Evolutionary conservation across 2,113 vertebrate species (phyloP), one percentile per base, ranked within the genome.

Genomic region (Clarias magur): DNA sequence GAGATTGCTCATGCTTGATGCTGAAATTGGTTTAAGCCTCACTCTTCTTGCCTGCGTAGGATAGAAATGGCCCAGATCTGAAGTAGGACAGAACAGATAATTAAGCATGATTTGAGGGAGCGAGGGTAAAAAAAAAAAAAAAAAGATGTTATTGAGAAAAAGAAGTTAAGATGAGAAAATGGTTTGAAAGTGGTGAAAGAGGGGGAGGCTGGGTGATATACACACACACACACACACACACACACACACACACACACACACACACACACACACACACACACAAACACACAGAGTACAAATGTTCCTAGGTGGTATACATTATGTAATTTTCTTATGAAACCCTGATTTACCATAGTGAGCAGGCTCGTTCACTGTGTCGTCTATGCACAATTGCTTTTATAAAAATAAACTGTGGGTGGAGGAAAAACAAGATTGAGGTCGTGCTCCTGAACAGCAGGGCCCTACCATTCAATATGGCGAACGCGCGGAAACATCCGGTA

Each of bases 141-240:
- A 57, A 30, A 48, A 8, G 0, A 13, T 11, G 57, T 86, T 67
- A 30, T 42, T 27, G 60, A 63, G 48, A 38, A 13, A 38, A 84
- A 25, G 53, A 87, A 81, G 54, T 19, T 84, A 15, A 10, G 82
- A 34, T 19, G 56, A 67, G 23, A 70, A 62, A 75, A 62, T 42
- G 34, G 63, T 56, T 83, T 88, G 57, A 76, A 89, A 65, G 75
- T 83, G 73, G 70, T 79, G 80, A 38, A 79, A 38, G 54, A 56
- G 88, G 25, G 70, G 67, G 86, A 60, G 80, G 23, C 30, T 21
- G 79, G 27, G n/a, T 56, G 63, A 85, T 57, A 59, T 70, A 11
- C 25, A 25, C 17, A 60, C 57, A 59, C 83, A 11, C 25, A 25
- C 57, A 60, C 70, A 59, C 83, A 6, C 25, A 23, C 56, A 11